Evolutionary conservation across 2,113 vertebrate genomes (phyloP).

Genomic region (Carassius gibelio): DNA sequence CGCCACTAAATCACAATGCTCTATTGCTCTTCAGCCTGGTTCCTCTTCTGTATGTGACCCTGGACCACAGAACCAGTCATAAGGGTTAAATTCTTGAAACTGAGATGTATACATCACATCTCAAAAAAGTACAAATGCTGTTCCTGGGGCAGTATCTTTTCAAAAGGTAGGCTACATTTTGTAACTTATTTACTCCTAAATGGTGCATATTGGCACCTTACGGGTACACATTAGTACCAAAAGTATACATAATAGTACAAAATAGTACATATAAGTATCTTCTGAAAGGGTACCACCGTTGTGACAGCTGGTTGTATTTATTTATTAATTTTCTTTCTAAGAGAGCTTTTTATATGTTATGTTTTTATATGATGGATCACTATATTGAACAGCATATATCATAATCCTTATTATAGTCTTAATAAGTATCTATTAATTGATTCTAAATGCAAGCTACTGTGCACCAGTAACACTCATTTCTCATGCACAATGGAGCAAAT

Average conservation of each 20-base stretch:
- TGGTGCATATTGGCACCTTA: background rate
- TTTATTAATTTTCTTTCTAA: background rate
- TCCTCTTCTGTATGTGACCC: background rate
- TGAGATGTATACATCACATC: no score
- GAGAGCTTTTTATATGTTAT: no score
- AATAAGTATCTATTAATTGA: background rate
- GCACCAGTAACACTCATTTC: background rate
- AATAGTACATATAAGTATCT: background rate
- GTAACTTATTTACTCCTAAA: background rate
- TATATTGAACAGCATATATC: background rate
- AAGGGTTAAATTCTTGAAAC: no score
- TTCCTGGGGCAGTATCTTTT: no score
- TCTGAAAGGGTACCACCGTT: no score
- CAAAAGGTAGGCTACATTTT: no score
- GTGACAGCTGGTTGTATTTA: background rate
- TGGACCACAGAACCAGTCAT: no score
- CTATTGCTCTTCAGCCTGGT: background rate
- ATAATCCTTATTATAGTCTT: conserved; percentile 2
- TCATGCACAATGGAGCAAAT: background rate
- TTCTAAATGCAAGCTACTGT: background rate
- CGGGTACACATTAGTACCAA: background rate
- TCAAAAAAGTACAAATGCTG: no score
- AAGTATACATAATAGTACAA: background rate
- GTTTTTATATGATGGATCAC: background rate
- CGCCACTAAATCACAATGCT: background rate